These are phyloP conservation scores for Amphimallon solstitiale DNA, from an alignment of 2,888 invertebrate genomes.

Conservation along the genomic window DNA sequence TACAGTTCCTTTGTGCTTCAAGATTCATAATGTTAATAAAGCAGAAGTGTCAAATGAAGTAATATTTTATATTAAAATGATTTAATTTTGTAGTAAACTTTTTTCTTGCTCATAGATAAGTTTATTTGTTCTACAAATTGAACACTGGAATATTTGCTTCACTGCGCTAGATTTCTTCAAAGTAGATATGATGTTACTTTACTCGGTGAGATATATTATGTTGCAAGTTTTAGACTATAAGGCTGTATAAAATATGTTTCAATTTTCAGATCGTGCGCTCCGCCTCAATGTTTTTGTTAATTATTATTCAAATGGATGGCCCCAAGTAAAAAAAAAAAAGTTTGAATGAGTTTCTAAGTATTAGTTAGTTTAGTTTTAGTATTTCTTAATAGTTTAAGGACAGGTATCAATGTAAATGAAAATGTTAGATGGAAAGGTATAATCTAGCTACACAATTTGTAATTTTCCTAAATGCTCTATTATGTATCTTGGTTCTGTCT, in stretches of 20 bases:
- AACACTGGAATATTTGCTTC: slow-evolving; percentile 17
- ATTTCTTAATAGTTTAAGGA: too few species aligned
- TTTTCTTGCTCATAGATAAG: background rate
- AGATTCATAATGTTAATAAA: too few species aligned
- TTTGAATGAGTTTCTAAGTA: too few species aligned
- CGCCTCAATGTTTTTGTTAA: background rate
- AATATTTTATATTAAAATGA: background rate
- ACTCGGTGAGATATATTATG: slow-evolving; percentile 4
- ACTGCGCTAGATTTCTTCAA: slow-evolving; percentile 12
- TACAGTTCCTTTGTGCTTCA: too few species aligned
- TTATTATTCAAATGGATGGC: slow-evolving; percentile 2
- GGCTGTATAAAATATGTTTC: background rate
- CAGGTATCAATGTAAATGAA: too few species aligned
- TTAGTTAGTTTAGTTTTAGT: too few species aligned
- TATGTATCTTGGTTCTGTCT: too few species aligned
- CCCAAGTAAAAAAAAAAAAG: background rate
- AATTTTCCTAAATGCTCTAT: too few species aligned
- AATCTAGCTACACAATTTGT: too few species aligned
- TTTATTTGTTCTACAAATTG: slow-evolving; percentile 10
- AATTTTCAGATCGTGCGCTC: background rate
- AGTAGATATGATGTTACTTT: slow-evolving; percentile 14
- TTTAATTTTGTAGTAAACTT: too few species aligned
- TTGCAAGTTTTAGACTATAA: background rate
- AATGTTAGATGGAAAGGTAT: too few species aligned
- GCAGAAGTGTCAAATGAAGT: background rate